Evolutionary conservation across 1,140 invertebrate species (phyloP).

Genomic region (Hyles vespertilio): DNA sequence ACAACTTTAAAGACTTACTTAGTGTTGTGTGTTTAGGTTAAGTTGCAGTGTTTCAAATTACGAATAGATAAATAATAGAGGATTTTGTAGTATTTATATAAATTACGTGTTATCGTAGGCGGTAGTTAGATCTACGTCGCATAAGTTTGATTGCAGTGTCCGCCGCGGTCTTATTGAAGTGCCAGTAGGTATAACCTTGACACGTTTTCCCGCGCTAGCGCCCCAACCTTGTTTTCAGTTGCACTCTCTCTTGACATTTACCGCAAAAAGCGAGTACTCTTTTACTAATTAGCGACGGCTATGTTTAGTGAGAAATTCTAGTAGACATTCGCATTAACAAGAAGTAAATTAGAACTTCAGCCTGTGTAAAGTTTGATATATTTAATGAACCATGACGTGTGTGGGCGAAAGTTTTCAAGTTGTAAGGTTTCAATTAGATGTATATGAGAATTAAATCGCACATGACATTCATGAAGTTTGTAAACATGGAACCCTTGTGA

Average conservation of each 20-base stretch:
- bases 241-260: constrained; percentile 66
- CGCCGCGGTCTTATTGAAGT: constrained; percentile 49
- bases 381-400: background rate
- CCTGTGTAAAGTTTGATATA: background rate
- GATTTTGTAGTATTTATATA: constrained; percentile 9
- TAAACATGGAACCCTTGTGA: constrained; percentile 43
- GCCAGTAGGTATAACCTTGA: constrained; percentile 61
- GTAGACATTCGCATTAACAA: too few relatives aligned
- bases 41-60: constrained; percentile 21
- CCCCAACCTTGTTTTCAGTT: constrained; percentile 64
- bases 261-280: constrained; percentile 35
- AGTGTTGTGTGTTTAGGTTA: constrained; percentile 39
- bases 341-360: background rate
- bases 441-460: constrained; percentile 6
- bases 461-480: constrained; percentile 19
- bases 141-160: constrained; percentile 52
- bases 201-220: constrained; percentile 68
- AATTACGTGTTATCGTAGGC: constrained; percentile 9
- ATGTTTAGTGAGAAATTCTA: constrained; percentile 9
- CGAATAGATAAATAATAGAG: constrained; percentile 7
- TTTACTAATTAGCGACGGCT: constrained; percentile 30
- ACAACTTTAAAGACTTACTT: constrained; percentile 18
- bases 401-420: background rate
- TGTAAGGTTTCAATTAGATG: background rate
- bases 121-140: constrained; percentile 12